Evolutionary conservation across 2,113 vertebrate genomes (phyloP), one percentile per base, ranked within the genome.

Genomic region (Chroicocephalus ridibundus): DNA sequence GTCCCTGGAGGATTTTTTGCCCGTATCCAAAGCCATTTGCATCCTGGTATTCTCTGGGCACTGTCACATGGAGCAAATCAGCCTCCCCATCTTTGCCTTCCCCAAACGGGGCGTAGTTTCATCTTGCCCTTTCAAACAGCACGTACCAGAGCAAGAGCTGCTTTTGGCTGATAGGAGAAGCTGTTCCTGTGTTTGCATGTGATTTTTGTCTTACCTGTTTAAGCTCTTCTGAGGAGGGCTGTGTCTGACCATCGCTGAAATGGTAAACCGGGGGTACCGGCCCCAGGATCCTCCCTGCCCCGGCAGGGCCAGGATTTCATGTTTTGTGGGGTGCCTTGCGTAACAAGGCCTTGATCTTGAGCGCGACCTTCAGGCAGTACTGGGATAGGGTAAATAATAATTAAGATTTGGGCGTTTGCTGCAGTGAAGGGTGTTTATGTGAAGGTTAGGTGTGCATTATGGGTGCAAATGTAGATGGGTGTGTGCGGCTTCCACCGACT

Each of bases 401-500:
- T 95, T 95, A 94, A 54, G 54, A 34, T 64, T 21, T 57, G 78
- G 97, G 94, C n/a, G 95, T 96, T 81, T 64, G 88, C 86, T 92
- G 88, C 70, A 77, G 77, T 1, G 0, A 20, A 61, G 84, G 68
- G 32, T 81, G 90, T 91, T 93, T 52, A 0, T 52, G 12, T 10
- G 74, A 25, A 82, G 93, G 69, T 15, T 55, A 13, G 85, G 17
- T 66, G 79, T 51, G 64, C 3, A 54, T 54, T 69, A 4, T 40
- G 82, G 93, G 86, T 88, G 72, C 81, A 69, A 27, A 2, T 42
- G 83, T 21, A n/a, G 77, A 74, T 46, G 92, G 86, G 92, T 60
- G 95, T 90, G 92, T 66, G 68, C 4, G 3, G 81, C 57, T 54
- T 49, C n/a, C 65, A 18, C 16, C 0, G 1, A 51, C 17, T 34